phyloP scores from a whole-genome alignment of 2,113 vertebrate genomes.

The Crotalus tigris region DNA sequence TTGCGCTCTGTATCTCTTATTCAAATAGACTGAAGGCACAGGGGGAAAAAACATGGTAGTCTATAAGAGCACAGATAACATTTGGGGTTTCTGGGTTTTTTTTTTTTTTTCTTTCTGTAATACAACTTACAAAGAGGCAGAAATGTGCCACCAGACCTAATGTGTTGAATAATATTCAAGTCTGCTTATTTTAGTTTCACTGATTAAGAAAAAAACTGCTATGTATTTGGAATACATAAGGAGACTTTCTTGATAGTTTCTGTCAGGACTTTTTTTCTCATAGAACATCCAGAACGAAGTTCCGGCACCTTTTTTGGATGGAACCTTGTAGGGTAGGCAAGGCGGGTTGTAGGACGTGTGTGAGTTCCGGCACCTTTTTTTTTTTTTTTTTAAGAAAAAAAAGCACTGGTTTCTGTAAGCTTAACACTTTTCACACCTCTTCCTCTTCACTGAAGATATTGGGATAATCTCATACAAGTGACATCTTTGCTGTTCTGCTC shows the following conservation, averaged over 20 bases:
- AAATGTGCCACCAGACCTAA: background rate
- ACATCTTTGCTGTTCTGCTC: background rate
- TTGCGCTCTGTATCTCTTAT: background rate
- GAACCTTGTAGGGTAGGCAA: no score
- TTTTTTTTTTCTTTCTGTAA: no score
- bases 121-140: background rate
- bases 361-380: no score
- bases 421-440: background rate
- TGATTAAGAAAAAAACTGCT: background rate
- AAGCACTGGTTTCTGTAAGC: background rate
- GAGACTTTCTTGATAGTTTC: background rate
- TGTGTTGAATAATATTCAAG: background rate
- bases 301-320: no score
- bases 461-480: background rate
- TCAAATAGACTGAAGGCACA: background rate
- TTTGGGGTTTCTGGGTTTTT: background rate
- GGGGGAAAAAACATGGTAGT: background rate
- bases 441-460: background rate
- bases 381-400: no score
- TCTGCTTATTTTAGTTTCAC: background rate
- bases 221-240: background rate
- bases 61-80: background rate
- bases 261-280: background rate
- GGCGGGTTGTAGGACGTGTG: no score
- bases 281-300: no score